Percentiles rank a stretch among this genome's conserved stretches.
These are phyloP conservation scores for Drosophila trichaetosa DNA, from an alignment of 2,888 invertebrate species.

Conservation along the genomic window DNA sequence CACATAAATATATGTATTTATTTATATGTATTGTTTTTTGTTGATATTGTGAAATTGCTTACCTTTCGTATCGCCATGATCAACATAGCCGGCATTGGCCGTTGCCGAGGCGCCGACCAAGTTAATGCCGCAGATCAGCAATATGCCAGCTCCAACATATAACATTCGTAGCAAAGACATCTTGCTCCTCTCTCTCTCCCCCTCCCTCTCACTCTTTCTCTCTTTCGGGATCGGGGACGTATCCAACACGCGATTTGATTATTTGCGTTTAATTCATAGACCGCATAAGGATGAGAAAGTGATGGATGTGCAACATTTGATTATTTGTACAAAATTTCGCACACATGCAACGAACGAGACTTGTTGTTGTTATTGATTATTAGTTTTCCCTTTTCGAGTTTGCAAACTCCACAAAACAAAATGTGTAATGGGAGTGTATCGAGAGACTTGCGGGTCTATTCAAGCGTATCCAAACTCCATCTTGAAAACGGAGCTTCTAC, in stretches of 20 bases:
- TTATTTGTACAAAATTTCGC: constrained; percentile 25
- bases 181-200: constrained; percentile 3
- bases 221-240: constrained; percentile 34
- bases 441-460: constrained; percentile 5
- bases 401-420: constrained; percentile 8
- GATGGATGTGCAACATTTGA: constrained; percentile 22
- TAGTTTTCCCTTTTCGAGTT: constrained; percentile 9
- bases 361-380: constrained; percentile 23
- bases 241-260: constrained; percentile 64
- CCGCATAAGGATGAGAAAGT: constrained; percentile 51
- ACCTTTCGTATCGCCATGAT: constrained; percentile 85
- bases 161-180: constrained; percentile 40
- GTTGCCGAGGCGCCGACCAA: constrained; percentile 63
- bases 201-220: not conserved
- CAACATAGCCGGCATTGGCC: constrained; percentile 83
- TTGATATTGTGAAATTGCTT: constrained; percentile 65
- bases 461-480: constrained; percentile 44
- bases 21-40: constrained; percentile 4
- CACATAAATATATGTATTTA: not conserved
- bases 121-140: constrained; percentile 62
- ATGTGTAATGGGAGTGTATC: not conserved
- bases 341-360: constrained; percentile 15
- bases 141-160: constrained; percentile 38
- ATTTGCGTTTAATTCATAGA: constrained; percentile 50
- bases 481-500: constrained; percentile 32